Evolutionary conservation across 2,888 invertebrate genomes (phyloP), one percentile per base, ranked within the genome.

Genomic region (Torymus aiolomorphi): DNA sequence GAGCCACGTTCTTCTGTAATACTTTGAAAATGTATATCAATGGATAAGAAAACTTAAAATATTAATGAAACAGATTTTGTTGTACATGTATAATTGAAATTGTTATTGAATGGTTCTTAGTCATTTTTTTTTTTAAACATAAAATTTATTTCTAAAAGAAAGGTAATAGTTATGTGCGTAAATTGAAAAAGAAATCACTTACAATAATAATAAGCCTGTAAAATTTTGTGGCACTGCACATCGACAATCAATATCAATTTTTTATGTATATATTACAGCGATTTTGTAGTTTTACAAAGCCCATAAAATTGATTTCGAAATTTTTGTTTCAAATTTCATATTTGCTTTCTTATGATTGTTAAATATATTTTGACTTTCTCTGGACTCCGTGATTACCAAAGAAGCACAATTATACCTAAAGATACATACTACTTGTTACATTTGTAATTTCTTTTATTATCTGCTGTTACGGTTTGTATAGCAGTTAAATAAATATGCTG

Each of bases 401-500:
- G 85, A 87, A 86, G 87, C 87, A 86, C 84, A 85, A 84, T 84
- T 83, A 80, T 78, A 82, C 82, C 82, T 84, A 84, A 84, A 85
- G 83, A 83, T 87, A 88, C 84, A 80, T 84, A 84, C 87, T 88
- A 89, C 84, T 87, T 84, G 85, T 86, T 85, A 88, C 86, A 87
- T 80, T 87, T 84, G 83, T 87, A 85, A 85, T 83, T 87, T 87
- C 82, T 83, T 84, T 86, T 86, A 82, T 85, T 85, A 84, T 86
- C 77, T 80, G 75, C 74, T 75, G 85, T 85, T 85, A 85, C 83
- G 84, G 83, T 84, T 80, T 86, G 83, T 86, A 86, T 86, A 86
- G 85, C 85, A 87, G 84, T 87, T 85, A 87, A 88, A 87, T 86
- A 88, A 87, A 87, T 87, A 88, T 86, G 80, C 83, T 80, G 84